Conservation (phyloP, 2,113 vertebrate species). For the Corythaixoides concolor region DNA sequence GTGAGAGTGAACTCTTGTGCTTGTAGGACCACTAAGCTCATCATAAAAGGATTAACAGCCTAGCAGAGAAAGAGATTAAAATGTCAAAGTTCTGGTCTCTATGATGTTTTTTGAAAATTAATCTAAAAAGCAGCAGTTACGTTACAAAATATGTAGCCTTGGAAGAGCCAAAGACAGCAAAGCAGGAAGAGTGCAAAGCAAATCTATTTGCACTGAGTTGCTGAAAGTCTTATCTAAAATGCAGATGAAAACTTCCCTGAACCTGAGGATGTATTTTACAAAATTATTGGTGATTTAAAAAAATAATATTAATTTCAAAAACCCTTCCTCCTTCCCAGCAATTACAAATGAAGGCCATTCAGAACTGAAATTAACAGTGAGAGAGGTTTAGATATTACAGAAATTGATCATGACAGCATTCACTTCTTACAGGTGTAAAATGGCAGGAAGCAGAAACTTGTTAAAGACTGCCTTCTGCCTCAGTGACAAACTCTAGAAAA, state of each 20-base stretch:
- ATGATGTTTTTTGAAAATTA: not conserved
- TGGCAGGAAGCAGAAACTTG: not conserved
- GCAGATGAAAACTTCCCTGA: not conserved
- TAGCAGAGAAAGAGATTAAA: not conserved
- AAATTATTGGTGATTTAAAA: not conserved
- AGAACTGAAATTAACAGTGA: not conserved
- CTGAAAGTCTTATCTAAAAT: not conserved
- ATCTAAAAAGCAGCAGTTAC: not conserved
- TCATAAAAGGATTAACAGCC: not conserved
- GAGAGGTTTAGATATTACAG: not conserved
- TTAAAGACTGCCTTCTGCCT: not conserved
- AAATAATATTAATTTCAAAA: not conserved
- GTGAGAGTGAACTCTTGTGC: not conserved
- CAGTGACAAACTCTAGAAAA: not conserved
- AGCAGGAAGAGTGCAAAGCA: not conserved
- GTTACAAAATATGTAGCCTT: not conserved
- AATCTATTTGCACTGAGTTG: not conserved
- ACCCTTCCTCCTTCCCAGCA: not conserved
- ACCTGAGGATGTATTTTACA: not conserved
- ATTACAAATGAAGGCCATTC: not conserved
- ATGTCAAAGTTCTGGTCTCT: not conserved
- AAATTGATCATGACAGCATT: not conserved
- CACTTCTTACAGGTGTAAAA: not conserved
- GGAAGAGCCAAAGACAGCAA: not conserved
- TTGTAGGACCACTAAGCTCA: not conserved